Evolutionary conservation across 2,888 invertebrate species (phyloP), one percentile per base, ranked within the genome.

Genomic region (Hirtodrosophila cameraria): DNA sequence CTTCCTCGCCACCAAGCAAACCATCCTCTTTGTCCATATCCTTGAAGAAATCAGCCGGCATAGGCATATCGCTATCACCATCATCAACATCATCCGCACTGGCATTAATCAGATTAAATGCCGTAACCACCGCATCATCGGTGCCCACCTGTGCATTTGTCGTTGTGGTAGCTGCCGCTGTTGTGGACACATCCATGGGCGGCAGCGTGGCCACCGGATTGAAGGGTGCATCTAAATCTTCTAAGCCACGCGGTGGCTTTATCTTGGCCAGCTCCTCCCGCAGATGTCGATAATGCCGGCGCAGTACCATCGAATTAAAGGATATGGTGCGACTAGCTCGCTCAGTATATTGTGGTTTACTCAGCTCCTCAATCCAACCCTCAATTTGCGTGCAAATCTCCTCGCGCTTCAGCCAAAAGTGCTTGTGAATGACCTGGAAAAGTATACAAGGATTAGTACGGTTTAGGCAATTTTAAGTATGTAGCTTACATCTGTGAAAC

Each of bases 341-440:
- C 90, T 91, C 91, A 16, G 95, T 95, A 91, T 95, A 96, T 87
- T 93, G 93, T 84, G 95, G 94, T 58, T 94, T 93, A 89, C 97
- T 97, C 90, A 97, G 93, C 87, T 98, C 97, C 60, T 94, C 93
- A 85, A 98, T 95, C 98, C 98, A 98, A 68, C 94, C 94, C 87
- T 97, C 96, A 67, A 97, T 94, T 91, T 98, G 97, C 76, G 94
- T 93, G 89, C 96, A 94, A 75, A 98, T 96, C 92, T 98, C 97
- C 86, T 96, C 94, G 58, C 96, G 94, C 91, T 98, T 98, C 86
- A 98, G 93, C 95, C 97, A 98, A 91, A 98, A 98, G 91, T 98
- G 98, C 18, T 96, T 95, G 72, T 96, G 95, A 72, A 98, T 96
- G 45, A 97, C 96, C 95, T 96, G 88, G 1, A 42, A 27, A 9